Conservation (phyloP, 2,113 vertebrate species). For the Cercopithecus mona region DNA sequence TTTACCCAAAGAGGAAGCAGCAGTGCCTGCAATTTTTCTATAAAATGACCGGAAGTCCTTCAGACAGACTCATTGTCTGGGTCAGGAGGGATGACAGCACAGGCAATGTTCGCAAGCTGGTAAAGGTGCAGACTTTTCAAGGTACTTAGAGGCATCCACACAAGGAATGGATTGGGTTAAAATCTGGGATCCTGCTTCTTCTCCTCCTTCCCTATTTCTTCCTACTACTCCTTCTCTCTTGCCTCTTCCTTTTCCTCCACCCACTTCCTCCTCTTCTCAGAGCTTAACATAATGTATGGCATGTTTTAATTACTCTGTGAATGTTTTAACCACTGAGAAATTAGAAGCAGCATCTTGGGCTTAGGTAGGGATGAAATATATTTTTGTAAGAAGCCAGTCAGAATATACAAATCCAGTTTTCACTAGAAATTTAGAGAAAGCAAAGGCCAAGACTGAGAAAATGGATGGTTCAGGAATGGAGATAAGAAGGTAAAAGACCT, state of each 20-base stretch:
- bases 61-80: slow-evolving; percentile 91
- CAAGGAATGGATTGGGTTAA: not conserved
- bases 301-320: not conserved
- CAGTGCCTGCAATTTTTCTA: slow-evolving; percentile 97
- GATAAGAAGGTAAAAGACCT: not conserved
- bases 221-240: not conserved
- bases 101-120: slow-evolving; percentile 86
- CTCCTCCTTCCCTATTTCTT: not conserved
- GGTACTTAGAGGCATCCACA: slow-evolving; percentile 79
- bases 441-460: not conserved
- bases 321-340: not conserved
- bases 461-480: not conserved
- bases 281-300: not conserved
- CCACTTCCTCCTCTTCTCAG: not conserved
- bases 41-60: slow-evolving; percentile 88
- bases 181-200: not conserved
- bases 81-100: slow-evolving; percentile 90
- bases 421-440: not conserved
- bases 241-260: not conserved
- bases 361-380: not conserved
- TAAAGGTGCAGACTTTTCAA: slow-evolving; percentile 87
- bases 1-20: slow-evolving; percentile 91
- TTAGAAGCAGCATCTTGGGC: not conserved
- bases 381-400: not conserved
- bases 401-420: not conserved